Conservation (phyloP, 2,888 invertebrate genomes). For the Drosophila buzzatii region DNA sequence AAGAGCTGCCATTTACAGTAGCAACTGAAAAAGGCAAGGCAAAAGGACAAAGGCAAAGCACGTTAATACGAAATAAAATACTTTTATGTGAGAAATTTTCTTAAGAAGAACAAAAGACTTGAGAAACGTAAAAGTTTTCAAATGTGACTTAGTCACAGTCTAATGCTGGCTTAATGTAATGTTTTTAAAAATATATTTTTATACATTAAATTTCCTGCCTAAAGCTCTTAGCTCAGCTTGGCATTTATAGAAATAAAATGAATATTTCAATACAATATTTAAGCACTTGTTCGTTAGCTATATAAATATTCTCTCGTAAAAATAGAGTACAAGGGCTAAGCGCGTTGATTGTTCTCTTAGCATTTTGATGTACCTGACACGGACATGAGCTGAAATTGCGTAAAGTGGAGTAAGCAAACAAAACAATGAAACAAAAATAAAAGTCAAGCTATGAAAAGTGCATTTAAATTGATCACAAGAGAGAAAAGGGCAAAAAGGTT, state of each 20-base stretch:
- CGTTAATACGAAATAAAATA: neutral
- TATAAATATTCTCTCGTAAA: neutral
- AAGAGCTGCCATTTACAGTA: slow-evolving; percentile 46
- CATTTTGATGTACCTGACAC: slow-evolving; percentile 47
- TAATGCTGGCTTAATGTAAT: neutral
- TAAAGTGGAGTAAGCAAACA: slow-evolving; percentile 20
- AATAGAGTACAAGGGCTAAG: slow-evolving; percentile 17
- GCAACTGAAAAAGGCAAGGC: neutral
- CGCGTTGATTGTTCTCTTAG: slow-evolving; percentile 21
- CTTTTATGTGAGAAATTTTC: neutral
- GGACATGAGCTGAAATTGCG: slow-evolving; percentile 45
- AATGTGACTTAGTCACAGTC: neutral
- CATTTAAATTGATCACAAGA: slow-evolving; percentile 62
- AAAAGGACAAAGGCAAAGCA: slow-evolving; percentile 1
- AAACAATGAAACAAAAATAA: neutral
- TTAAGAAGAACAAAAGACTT: neutral
- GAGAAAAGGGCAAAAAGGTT: slow-evolving; percentile 3
- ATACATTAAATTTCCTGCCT: neutral
- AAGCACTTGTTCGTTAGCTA: neutral
- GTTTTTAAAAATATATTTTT: neutral
- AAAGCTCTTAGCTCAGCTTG: neutral
- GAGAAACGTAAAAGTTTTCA: neutral
- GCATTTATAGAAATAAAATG: no score
- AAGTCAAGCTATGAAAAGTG: slow-evolving; percentile 54
- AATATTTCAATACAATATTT: neutral